A percentile compares a stretch with the other conserved stretches of the same genome.
phyloP scores from a whole-genome alignment of 2,888 invertebrate species.

The Drosophila algonquin region DNA sequence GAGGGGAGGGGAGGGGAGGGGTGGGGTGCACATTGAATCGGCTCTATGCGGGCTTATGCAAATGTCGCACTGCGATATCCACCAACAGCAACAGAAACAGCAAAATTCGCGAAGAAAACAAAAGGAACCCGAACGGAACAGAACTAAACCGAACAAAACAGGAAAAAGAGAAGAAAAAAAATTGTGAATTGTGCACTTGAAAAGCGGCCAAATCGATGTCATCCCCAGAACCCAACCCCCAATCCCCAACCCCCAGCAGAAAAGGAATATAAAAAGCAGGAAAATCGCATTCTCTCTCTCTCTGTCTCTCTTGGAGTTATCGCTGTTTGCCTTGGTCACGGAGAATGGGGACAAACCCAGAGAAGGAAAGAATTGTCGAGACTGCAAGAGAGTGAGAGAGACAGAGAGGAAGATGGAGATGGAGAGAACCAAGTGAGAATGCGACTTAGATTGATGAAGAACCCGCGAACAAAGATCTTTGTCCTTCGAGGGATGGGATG shows the following conservation, averaged over 20 bases:
- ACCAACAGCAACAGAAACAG: constrained; percentile 3
- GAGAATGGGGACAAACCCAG: constrained; percentile 16
- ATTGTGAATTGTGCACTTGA: constrained; percentile 46
- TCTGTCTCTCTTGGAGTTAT: constrained; percentile 6
- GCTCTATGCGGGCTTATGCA: constrained; percentile 71
- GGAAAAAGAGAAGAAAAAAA: neutral
- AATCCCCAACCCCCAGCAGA: too few relatives aligned
- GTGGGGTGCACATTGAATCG: neutral
- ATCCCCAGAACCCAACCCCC: constrained; percentile 4
- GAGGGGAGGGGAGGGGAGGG: too few relatives aligned
- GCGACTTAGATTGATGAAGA: constrained; percentile 28
- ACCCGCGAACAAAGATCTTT: constrained; percentile 26
- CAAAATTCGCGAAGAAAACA: constrained; percentile 32
- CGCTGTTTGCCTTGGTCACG: constrained; percentile 16
- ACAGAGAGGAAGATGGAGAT: neutral
- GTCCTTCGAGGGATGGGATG: constrained; percentile 8
- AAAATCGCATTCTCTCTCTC: neutral
- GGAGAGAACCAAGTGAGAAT: constrained; percentile 11
- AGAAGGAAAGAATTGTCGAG: constrained; percentile 17
- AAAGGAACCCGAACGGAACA: constrained; percentile 22
- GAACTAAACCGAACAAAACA: constrained; percentile 10
- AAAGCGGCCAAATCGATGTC: constrained; percentile 47
- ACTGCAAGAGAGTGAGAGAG: constrained; percentile 3
- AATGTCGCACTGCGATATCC: constrained; percentile 68
- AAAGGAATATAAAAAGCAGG: too few relatives aligned